Conservation (phyloP, 2,797 vertebrate genomes). For the Lemur catta region DNA sequence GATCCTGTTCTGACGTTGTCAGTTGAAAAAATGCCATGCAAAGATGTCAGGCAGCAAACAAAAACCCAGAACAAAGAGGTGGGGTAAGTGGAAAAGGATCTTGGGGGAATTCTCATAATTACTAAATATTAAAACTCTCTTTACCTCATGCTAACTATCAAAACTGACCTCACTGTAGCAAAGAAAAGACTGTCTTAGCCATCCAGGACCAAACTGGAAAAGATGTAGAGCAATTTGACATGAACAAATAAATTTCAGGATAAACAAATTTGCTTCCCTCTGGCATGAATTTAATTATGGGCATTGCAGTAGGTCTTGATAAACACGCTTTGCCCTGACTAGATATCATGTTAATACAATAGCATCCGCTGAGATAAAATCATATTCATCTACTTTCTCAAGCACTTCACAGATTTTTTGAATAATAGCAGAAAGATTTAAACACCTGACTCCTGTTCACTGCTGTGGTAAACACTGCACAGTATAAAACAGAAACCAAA, state of each 20-base stretch:
- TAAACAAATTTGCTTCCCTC: not conserved
- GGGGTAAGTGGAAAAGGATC: slow-evolving; percentile 17
- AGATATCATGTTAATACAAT: not conserved
- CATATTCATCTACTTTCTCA: not conserved
- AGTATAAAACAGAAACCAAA: not conserved
- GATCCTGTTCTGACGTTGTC: slow-evolving; percentile 62
- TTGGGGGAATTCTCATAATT: slow-evolving; percentile 63
- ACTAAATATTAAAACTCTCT: slow-evolving; percentile 48
- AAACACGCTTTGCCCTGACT: not conserved
- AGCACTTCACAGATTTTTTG: not conserved
- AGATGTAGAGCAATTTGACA: not conserved
- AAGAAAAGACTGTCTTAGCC: not conserved
- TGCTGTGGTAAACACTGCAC: not conserved
- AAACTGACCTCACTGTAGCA: slow-evolving; percentile 38
- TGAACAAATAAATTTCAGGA: not conserved
- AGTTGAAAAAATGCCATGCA: slow-evolving; percentile 71
- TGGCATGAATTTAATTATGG: not conserved
- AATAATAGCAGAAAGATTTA: not conserved
- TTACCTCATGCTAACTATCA: slow-evolving; percentile 31
- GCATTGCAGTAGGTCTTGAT: not conserved
- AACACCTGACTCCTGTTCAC: not conserved
- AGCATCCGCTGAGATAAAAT: not conserved
- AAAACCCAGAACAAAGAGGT: slow-evolving; percentile 57
- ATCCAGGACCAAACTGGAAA: not conserved
- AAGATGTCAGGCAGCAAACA: slow-evolving; percentile 53